Conservation (phyloP, 2,797 vertebrate genomes). For the Euthynnus affinis region DNA sequence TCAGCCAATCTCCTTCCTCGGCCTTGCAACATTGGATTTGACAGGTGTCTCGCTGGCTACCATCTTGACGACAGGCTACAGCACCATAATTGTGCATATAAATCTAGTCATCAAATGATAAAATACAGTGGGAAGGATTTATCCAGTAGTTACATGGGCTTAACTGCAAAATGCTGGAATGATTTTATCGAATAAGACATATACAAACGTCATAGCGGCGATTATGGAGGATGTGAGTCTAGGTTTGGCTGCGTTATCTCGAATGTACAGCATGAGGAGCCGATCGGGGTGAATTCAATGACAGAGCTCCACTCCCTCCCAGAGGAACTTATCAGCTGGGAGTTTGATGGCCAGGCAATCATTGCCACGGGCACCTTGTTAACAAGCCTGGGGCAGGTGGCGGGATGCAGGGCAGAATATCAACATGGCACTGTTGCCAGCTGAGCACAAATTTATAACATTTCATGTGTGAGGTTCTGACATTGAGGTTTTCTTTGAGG, state of each 20-base stretch:
- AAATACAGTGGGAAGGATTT: slow-evolving; percentile 37
- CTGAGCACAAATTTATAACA: slow-evolving; percentile 53
- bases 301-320: slow-evolving; percentile 65
- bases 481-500: slow-evolving; percentile 47
- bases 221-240: slow-evolving; percentile 48
- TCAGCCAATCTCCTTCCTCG: slow-evolving; percentile 74
- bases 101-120: slow-evolving; percentile 60
- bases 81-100: slow-evolving; percentile 57
- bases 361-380: slow-evolving; percentile 82
- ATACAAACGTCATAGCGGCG: slow-evolving; percentile 44
- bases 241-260: slow-evolving; percentile 68
- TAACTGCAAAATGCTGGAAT: slow-evolving; percentile 15
- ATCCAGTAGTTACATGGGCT: slow-evolving; percentile 9
- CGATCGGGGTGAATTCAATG: slow-evolving; percentile 76
- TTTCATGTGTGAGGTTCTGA: slow-evolving; percentile 39
- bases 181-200: slow-evolving; percentile 52
- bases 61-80: slow-evolving; percentile 67
- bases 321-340: slow-evolving; percentile 79
- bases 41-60: slow-evolving; percentile 79
- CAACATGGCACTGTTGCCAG: slow-evolving; percentile 40
- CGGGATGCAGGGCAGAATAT: slow-evolving; percentile 70
- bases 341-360: slow-evolving; percentile 81
- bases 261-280: slow-evolving; percentile 69
- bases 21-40: slow-evolving; percentile 77
- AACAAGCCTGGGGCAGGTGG: slow-evolving; percentile 80